These are phyloP conservation scores for Drosophila hawaiiensis DNA, from an alignment of 2,888 invertebrate genomes.

Conservation along the genomic window DNA sequence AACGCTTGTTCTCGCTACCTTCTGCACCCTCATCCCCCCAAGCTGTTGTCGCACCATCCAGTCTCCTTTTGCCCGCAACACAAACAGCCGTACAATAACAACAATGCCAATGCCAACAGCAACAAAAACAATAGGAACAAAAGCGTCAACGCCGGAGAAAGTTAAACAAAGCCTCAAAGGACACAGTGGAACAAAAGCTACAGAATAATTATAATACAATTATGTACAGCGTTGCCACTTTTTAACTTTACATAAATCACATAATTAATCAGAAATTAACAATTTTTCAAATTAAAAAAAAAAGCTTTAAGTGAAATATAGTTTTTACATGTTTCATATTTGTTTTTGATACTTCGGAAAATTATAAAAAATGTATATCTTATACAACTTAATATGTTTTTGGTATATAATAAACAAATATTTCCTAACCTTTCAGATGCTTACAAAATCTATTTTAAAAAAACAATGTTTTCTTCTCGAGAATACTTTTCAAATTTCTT, in stretches of 20 bases:
- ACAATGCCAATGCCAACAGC: conserved; percentile 41
- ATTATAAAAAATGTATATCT: rapidly evolving
- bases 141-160: conserved; percentile 52
- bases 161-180: conserved; percentile 70
- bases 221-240: background rate
- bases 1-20: background rate
- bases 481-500: background rate
- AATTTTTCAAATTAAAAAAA: background rate
- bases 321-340: background rate
- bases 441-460: background rate
- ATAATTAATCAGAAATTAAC: background rate
- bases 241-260: background rate
- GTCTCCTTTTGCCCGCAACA: conserved; percentile 14
- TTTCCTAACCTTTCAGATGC: background rate
- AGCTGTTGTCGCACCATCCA: background rate
- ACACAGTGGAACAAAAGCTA: conserved; percentile 54
- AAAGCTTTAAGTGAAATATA: background rate
- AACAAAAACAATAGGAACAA: conserved; percentile 46
- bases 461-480: background rate
- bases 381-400: background rate
- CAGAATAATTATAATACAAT: background rate
- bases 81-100: conserved; percentile 47
- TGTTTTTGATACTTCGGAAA: background rate
- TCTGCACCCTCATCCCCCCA: background rate
- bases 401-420: background rate